Base-by-base conservation (phyloP, 53 echinoderm and acorn worm species). In the Apostichopus leukothele region DNA sequence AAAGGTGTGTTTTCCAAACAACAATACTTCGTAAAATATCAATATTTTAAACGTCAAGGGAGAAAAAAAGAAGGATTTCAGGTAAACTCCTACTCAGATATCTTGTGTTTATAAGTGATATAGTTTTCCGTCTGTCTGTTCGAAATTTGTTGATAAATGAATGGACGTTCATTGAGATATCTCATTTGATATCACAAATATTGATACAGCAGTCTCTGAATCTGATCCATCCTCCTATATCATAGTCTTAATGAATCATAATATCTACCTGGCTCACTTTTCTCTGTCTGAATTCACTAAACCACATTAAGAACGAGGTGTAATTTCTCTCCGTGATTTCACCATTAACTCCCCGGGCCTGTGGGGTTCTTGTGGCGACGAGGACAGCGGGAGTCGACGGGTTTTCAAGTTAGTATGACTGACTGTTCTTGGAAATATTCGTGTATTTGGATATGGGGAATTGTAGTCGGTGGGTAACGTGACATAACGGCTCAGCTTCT, bases 321-420 rank as follows among this genome's bases (percentile, higher is more conserved):
- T 79, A 81, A 54, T 81, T 81, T 16, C 59, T 55, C 81, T 52
- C 81, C 55, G 53, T 81, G 81, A 59, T 81, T 21, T 81, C n/a
- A 52, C 81, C 55, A 81, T 81, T 81, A 81, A 81, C 81, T 81
- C 81, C 23, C 53, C 81, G 59, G 52, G 81, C 81, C 81, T 81
- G 59, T 81, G 81, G 81, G 81, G 81, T 55, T 81, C 81, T 81
- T 81, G 81, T 81, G 81, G 81, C 81, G 81, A 81, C 21, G 54
- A n/a, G 18, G 81, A 81, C 81, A 81, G 81, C 81, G 81, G 81
- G 81, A 81, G 81, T 59, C 81, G 39, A 81, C 81, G 57, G 59
- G 18, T 71, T 53, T 53, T 59, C 55, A 54, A 21, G 81, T 54
- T 16, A 55, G 54, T 81, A 57, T 71, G 9, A 81, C 55, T 55